Evolutionary conservation across 1,140 invertebrate genomes (phyloP), one percentile per base, ranked within the genome.

Genomic region (Lethrus apterus): DNA sequence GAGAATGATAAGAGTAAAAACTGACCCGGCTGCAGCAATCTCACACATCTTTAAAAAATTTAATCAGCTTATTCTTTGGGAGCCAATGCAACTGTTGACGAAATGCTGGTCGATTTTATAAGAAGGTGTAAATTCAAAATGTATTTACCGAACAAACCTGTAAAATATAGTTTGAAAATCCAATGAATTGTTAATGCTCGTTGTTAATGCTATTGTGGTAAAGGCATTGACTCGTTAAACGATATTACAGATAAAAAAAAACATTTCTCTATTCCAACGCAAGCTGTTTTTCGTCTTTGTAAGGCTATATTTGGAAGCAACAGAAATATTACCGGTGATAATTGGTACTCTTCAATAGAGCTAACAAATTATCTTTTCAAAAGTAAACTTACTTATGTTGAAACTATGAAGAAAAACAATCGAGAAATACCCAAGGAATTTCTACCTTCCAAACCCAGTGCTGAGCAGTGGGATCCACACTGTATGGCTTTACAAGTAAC

Each of bases 131-230:
- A 31, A 40, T 53, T 31, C 19, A 34, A 46, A 46, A 46, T 46
- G 31, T 53, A 50, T 36, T 44, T 50, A 29, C 47, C 43, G 10
- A 34, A 24, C 5, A 53, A 53, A 34, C 36, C 43, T 11, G 19
- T 9, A 15, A 53, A 50, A 36, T 75, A 71, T 54, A 72, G 71
- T 1, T 54, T 74, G 19, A 72, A 73, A 62, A 56, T 70, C 30
- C 23, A 59, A 29, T 55, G 48, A 29, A 48, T 67, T 14, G 56
- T 53, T 17, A 62, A 69, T 52, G 56, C 60, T 19, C 24, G 21
- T 32, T 62, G 52, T 9, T 54, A 57, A 18, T 68, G 68, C 45
- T 36, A 65, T 49, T 64, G 31, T 59, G 53, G 46, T 38, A 10
- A 10, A 8, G 9, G 9, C 8, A 15, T 34, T 34, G 32, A 34